Evolutionary conservation across 2,888 invertebrate species (phyloP).

Genomic region (Drosophila niveifrons): DNA sequence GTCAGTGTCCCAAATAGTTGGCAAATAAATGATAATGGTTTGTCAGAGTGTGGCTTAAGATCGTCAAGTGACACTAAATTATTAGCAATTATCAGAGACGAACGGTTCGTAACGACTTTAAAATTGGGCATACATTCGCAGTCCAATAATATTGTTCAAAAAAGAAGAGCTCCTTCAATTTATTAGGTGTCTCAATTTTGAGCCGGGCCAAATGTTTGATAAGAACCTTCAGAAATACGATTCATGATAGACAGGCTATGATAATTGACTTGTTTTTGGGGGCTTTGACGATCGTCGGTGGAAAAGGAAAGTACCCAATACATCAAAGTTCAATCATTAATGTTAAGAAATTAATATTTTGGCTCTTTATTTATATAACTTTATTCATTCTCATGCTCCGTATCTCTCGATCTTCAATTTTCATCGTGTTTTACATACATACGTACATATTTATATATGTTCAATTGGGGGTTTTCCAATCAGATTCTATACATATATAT

Average conservation of each 20-base stretch:
- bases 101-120: constrained; percentile 73
- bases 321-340: constrained; percentile 51
- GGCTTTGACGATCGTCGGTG: constrained; percentile 36
- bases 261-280: constrained; percentile 51
- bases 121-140: constrained; percentile 75
- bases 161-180: constrained; percentile 52
- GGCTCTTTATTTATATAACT: constrained; percentile 62
- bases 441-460: constrained; percentile 43
- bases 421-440: constrained; percentile 46
- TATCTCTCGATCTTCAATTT: constrained; percentile 25
- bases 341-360: constrained; percentile 46
- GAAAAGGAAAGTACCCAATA: constrained; percentile 26
- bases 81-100: constrained; percentile 79
- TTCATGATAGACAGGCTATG: constrained; percentile 46
- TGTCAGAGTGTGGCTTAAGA: constrained; percentile 60
- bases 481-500: constrained; percentile 1
- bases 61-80: constrained; percentile 80
- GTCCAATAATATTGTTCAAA: constrained; percentile 39
- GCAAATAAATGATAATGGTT: constrained; percentile 61
- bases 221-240: constrained; percentile 29
- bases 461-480: constrained; percentile 32
- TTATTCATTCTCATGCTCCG: constrained; percentile 59
- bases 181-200: constrained; percentile 40
- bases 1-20: constrained; percentile 50
- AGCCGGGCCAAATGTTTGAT: constrained; percentile 32